Evolutionary conservation across 37 sponge, comb jelly and placozoan genomes (phyloP).

Genomic region (Halisarca cf. caerulea): DNA sequence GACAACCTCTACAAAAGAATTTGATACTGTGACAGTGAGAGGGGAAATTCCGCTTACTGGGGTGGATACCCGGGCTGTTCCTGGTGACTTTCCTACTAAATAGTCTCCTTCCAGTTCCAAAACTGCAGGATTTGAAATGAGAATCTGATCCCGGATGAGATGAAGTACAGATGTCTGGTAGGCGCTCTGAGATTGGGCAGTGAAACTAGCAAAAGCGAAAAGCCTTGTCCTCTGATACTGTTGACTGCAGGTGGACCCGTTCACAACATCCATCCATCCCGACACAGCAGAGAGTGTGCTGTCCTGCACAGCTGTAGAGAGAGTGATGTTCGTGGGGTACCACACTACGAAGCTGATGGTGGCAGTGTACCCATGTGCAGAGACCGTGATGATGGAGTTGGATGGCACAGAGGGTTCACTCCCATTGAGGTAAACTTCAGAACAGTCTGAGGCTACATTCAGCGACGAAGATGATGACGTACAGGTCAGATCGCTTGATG

Average conservation of each 20-base stretch:
- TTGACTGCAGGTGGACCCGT: constrained; percentile 28
- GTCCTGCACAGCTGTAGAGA: neutral
- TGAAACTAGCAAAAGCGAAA: constrained; percentile 50
- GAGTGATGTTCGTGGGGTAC: constrained; percentile 34
- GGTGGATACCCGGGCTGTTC: constrained; percentile 52
- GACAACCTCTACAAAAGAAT: constrained; percentile 6
- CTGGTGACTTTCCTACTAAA: constrained; percentile 40
- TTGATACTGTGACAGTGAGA: constrained; percentile 18
- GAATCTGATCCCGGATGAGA: constrained; percentile 27
- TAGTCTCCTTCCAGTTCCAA: constrained; percentile 16
- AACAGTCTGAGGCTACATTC: constrained; percentile 35
- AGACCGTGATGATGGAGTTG: constrained; percentile 10
- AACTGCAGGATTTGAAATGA: constrained; percentile 30
- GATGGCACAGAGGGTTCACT: constrained; percentile 26
- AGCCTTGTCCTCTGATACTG: constrained; percentile 42
- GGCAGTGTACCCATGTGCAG: neutral
- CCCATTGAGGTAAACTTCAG: constrained; percentile 27
- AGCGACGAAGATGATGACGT: constrained; percentile 13
- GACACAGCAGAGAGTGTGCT: constrained; percentile 26
- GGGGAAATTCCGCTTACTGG: constrained; percentile 2
- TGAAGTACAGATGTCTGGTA: constrained; percentile 28
- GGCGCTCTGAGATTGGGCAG: constrained; percentile 31
- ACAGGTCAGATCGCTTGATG: constrained; percentile 24
- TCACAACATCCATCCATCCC: constrained; percentile 6
- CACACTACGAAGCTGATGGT: constrained; percentile 52